Evolutionary conservation across 2,113 vertebrate genomes (phyloP), one percentile per base, ranked within the genome.

Genomic region (Pogonocichla stellata): DNA sequence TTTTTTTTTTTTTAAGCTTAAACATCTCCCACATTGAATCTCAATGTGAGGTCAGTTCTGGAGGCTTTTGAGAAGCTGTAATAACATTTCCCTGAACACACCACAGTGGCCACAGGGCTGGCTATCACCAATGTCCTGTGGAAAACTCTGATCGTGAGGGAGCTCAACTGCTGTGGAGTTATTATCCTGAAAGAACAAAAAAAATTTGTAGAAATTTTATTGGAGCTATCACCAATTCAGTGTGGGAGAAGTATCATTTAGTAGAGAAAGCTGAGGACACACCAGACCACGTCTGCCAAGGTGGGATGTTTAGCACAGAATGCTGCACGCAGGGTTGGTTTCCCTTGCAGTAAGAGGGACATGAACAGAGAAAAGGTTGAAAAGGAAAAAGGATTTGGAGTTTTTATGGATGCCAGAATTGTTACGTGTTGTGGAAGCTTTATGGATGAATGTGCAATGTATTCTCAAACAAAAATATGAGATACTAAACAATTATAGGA

Each of bases 281-380:
- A 18, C 7, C 19, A 61, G 62, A 15, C 13, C 0, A 0, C 25
- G n/a, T 4, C 51, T 57, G 72, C 48, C 19, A 17, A 45, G 54
- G 48, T 57, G 13, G 62, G 54, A 33, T 14, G 47, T 33, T 24
- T 28, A 33, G 22, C 57, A 8, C 5, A 22, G 33, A 14, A 6
- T 0, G 0, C 23, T n/a, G 22, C 54, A 28, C 48, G 9, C 28
- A 4, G 38, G 33, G 0, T 12, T 18, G 38, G 24, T 45, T 56
- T 78, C 14, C 71, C 40, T 36, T 62, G 36, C 25, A 33, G 31
- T 12, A 40, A 36, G 17, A 56, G 33, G 33, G 15, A 22, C 10
- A 5, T 45, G 67, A 45, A 57, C 10, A 25, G 50, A 87, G 45
- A 77, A 85, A 34, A 67, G 18, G 1, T 25, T 79, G 42, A 50